phyloP scores from a whole-genome alignment of 2,888 invertebrate species.

The Drosophila nr. fundita region DNA sequence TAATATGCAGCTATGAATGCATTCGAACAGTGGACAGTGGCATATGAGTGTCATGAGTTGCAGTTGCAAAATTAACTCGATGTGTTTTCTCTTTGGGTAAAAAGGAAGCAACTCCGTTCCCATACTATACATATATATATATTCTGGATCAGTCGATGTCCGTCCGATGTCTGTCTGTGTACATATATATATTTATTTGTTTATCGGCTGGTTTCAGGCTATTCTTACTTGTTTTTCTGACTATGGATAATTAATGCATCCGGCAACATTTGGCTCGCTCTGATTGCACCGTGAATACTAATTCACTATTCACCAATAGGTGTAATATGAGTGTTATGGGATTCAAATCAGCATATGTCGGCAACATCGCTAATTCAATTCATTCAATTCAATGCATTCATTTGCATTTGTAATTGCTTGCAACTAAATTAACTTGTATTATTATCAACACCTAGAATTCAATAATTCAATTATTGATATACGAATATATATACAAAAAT shows the following conservation, averaged over 20 bases:
- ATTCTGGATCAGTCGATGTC: not conserved
- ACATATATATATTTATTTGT: not conserved
- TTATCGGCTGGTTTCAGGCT: not conserved
- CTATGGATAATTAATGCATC: not conserved
- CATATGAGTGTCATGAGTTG: slow-evolving; percentile 19
- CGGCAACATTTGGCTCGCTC: slow-evolving; percentile 12
- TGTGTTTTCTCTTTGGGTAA: not conserved
- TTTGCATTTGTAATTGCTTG: slow-evolving; percentile 1
- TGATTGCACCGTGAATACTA: slow-evolving; percentile 28
- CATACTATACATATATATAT: not conserved
- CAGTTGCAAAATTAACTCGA: slow-evolving; percentile 1
- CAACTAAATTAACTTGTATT: not conserved
- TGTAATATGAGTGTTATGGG: not conserved
- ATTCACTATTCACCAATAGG: slow-evolving; percentile 11
- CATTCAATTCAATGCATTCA: not conserved
- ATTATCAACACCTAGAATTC: not conserved
- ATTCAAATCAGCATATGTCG: not conserved
- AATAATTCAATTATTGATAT: not conserved
- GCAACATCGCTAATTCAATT: not conserved
- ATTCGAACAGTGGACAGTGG: slow-evolving; percentile 21
- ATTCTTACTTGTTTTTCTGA: not conserved
- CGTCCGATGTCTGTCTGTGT: too few species aligned
- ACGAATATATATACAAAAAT: not conserved
- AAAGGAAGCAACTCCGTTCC: not conserved
- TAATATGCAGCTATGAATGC: slow-evolving; percentile 51